These are phyloP conservation scores for Sipha maydis DNA, from an alignment of 2,888 invertebrate species.

Conservation along the genomic window DNA sequence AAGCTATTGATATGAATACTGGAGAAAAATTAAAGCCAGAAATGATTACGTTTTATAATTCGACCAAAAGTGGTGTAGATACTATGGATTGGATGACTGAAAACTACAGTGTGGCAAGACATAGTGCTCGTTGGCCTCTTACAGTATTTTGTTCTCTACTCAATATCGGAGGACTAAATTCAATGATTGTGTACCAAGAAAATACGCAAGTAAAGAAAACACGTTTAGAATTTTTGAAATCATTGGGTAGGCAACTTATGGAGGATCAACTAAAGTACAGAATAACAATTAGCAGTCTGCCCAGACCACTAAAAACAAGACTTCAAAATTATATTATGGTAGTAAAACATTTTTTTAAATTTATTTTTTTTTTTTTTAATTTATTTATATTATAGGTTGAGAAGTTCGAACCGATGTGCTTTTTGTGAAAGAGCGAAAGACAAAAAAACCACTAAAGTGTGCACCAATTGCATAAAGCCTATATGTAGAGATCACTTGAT, in stretches of 20 bases:
- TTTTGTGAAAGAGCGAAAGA: no score
- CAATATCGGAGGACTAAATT: slow-evolving; percentile 9
- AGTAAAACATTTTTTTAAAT: not conserved
- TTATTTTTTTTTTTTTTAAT: no score
- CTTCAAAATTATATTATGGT: slow-evolving; percentile 7
- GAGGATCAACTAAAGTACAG: not conserved
- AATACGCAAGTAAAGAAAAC: not conserved
- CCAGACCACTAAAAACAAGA: not conserved
- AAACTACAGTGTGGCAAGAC: slow-evolving; percentile 5
- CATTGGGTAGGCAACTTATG: slow-evolving; percentile 9
- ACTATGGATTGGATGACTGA: slow-evolving; percentile 6
- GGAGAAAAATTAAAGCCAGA: no score
- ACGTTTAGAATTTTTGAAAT: slow-evolving; percentile 12
- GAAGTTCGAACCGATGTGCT: no score
- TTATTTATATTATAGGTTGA: no score
- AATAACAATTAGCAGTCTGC: slow-evolving; percentile 4
- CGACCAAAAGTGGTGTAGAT: slow-evolving; percentile 3
- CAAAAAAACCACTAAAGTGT: no score
- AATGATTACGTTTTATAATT: not conserved
- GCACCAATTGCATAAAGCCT: not conserved
- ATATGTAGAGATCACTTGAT: slow-evolving; percentile 9
- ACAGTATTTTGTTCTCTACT: slow-evolving; percentile 12
- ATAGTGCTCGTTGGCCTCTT: slow-evolving; percentile 11
- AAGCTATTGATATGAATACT: no score
- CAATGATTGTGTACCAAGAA: slow-evolving; percentile 15